Conservation (phyloP, 2,113 vertebrate species). For the Drymodes brunneopygia region DNA sequence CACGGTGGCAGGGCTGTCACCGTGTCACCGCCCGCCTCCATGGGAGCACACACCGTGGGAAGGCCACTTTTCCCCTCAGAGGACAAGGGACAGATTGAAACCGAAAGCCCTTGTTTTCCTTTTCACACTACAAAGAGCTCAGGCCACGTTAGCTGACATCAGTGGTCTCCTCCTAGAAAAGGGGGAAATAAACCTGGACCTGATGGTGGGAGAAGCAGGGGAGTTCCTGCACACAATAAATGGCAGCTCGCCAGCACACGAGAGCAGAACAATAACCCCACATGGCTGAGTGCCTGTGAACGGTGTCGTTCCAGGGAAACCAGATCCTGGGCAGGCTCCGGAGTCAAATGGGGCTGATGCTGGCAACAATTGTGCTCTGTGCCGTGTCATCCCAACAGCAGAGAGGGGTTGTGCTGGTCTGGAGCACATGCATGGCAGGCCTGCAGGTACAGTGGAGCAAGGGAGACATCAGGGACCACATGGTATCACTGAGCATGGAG, state of each 20-base stretch:
- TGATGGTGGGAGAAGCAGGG: neutral
- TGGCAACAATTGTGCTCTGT: rapidly evolving
- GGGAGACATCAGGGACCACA: rapidly evolving
- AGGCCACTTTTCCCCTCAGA: neutral
- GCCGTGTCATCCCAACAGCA: rapidly evolving
- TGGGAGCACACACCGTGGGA: neutral
- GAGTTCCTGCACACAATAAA: neutral
- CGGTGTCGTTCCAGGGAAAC: neutral
- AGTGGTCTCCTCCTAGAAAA: neutral
- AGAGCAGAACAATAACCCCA: constrained; percentile 18
- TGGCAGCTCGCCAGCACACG: neutral
- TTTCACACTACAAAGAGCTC: neutral
- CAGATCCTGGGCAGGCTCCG: neutral
- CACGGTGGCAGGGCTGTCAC: neutral
- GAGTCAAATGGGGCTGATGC: neutral
- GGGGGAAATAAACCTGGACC: neutral
- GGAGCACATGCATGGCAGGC: rapidly evolving
- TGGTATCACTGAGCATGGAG: rapidly evolving
- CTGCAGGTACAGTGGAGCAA: rapidly evolving
- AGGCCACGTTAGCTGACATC: neutral
- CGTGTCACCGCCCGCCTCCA: rapidly evolving
- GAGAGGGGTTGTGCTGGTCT: neutral
- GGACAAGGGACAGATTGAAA: constrained; percentile 15
- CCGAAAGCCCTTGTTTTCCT: neutral
- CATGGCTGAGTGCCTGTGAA: neutral